phyloP scores from a whole-genome alignment of 2,797 vertebrate species.

The Sphaeramia orbicularis region DNA sequence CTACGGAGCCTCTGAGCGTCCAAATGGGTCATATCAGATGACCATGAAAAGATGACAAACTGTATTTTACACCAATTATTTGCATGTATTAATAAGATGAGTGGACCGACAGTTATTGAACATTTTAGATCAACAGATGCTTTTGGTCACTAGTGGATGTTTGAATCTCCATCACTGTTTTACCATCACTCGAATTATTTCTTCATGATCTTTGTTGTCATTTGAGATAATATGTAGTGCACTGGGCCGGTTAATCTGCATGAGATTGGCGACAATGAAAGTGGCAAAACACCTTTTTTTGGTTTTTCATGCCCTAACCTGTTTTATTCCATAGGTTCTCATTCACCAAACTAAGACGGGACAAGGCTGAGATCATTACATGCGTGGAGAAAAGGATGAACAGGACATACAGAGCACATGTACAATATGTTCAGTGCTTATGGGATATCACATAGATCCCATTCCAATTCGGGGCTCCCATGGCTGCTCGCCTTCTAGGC shows the following conservation, averaged over 20 bases:
- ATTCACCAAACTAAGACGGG: conserved; percentile 15
- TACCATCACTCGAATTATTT: too few relatives aligned
- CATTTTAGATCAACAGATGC: too few relatives aligned
- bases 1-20: too few relatives aligned
- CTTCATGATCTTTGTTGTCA: too few relatives aligned
- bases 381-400: conserved; percentile 26
- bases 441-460: conserved; percentile 41
- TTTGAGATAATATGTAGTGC: not conserved
- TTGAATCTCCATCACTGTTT: too few relatives aligned
- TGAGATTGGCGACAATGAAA: not conserved
- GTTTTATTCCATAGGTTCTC: conserved; percentile 10
- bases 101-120: too few relatives aligned
- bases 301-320: not conserved
- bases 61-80: too few relatives aligned
- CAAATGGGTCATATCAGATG: too few relatives aligned
- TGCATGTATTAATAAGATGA: too few relatives aligned
- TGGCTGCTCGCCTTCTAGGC: conserved; percentile 27
- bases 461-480: conserved; percentile 44
- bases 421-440: conserved; percentile 42
- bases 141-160: too few relatives aligned
- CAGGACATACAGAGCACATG: conserved; percentile 39
- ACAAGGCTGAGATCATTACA: conserved; percentile 29
- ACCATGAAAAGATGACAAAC: too few relatives aligned
- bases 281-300: not conserved
- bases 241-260: not conserved